Base-by-base conservation (phyloP, 2,888 invertebrate genomes). In the Cheilosia grossa region DNA sequence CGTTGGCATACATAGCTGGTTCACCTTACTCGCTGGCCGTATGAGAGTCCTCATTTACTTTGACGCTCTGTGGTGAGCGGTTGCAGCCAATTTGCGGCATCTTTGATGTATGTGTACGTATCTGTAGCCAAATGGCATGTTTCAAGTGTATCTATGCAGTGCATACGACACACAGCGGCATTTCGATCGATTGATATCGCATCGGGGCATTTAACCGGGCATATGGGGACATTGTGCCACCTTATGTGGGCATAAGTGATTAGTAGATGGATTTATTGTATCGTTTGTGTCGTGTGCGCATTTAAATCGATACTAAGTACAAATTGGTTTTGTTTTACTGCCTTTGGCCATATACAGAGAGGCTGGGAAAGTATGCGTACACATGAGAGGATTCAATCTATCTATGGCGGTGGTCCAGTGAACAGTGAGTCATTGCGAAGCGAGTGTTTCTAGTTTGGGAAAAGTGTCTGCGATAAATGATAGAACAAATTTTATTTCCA, bases 161-260 rank as follows among this genome's bases (percentile, higher is more conserved):
- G 27, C 33, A 73, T 24, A 56, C 9, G 30, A 9, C 17, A 42
- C 19, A 56, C 30, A 10, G 17, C 37, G 44, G 61, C 42, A 67
- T 40, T 51, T 64, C 82, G 72, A 82, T 72, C 81, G 72, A 81
- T 81, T 81, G 66, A 67, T 85, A 72, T 75, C 56, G 49, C 67
- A 66, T 56, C 56, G 64, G 72, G 80, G 24, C 74, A 85, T 69
- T 61, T 53, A 61, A 59, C 47, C 79, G 15, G 51, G 66, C 59
- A 75, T 24, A 66, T 58, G 80, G 61, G 75, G 72, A 49, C 49
- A 67, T 74, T 75, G 47, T 61, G 81, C 70, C 75, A 61, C 85
- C 85, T 81, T 85, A 67, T 85, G 81, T 81, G 81, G 85, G 61
- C 72, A 85, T 81, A 75, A 72, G 75, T 72, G 81, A 85, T 81